Conservation (phyloP, 2,113 vertebrate species). For the Campylomormyrus tamandua region DNA sequence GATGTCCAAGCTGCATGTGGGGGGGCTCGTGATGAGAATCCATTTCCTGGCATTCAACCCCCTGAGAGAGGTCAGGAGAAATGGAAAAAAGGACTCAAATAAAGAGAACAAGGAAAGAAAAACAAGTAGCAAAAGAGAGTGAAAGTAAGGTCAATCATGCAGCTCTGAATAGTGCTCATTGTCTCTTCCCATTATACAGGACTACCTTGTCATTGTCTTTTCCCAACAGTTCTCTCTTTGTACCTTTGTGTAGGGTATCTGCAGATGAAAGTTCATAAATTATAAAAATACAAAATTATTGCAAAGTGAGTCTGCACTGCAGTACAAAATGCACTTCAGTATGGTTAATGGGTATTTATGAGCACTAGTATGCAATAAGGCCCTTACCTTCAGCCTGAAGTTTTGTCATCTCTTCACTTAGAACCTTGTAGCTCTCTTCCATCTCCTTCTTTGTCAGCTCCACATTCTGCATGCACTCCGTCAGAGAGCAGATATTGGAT, state of each 20-base stretch:
- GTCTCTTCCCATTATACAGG: neutral
- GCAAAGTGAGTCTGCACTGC: neutral
- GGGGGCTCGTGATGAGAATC: conserved; percentile 73
- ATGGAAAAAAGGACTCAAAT: conserved; percentile 7
- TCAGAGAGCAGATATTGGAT: conserved; percentile 86
- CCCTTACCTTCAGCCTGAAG: conserved; percentile 76
- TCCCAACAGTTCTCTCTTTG: conserved; percentile 48
- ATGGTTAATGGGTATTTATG: neutral
- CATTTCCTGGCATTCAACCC: conserved; percentile 61
- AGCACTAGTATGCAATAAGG: neutral
- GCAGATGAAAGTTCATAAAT: conserved; percentile 2
- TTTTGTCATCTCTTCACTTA: conserved; percentile 81
- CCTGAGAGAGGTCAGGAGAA: conserved; percentile 46
- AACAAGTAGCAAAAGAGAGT: neutral
- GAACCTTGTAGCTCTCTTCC: conserved; percentile 80
- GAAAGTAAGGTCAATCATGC: neutral
- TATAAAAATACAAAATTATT: neutral
- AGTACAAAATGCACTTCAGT: neutral
- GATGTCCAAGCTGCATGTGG: conserved; percentile 75
- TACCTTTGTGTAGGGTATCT: conserved; percentile 53
- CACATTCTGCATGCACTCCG: conserved; percentile 86
- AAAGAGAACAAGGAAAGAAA: neutral
- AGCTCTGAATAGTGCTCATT: neutral
- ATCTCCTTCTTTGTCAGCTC: conserved; percentile 84
- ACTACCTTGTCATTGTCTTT: conserved; percentile 54